Percentiles rank a stretch among this genome's conserved stretches.
phyloP scores from a whole-genome alignment of 2,797 vertebrate species.

The Rhinophrynus dorsalis region DNA sequence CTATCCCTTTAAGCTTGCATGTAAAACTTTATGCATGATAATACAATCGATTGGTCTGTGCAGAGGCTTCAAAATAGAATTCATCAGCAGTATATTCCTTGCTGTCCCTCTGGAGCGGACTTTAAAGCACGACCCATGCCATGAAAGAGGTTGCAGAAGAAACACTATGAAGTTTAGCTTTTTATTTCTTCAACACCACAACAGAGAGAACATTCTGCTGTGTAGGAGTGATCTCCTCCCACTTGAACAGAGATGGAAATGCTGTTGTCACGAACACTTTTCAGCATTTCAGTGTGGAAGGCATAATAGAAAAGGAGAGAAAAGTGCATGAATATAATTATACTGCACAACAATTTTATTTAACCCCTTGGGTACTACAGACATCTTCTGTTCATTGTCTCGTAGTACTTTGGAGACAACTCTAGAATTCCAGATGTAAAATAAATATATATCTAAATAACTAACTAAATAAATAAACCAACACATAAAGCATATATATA shows the following conservation, averaged over 20 bases:
- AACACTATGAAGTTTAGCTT: slow-evolving; percentile 64
- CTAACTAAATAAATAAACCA: too few relatives aligned
- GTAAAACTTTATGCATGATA: slow-evolving; percentile 43
- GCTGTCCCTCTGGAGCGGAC: slow-evolving; percentile 59
- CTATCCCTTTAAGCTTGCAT: too few relatives aligned
- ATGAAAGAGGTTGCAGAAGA: slow-evolving; percentile 60
- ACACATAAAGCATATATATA: background rate
- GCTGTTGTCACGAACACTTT: slow-evolving; percentile 72
- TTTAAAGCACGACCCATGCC: slow-evolving; percentile 59
- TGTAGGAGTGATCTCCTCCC: slow-evolving; percentile 70
- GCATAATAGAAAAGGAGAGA: slow-evolving; percentile 56
- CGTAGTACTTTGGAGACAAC: too few relatives aligned
- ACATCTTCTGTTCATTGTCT: too few relatives aligned
- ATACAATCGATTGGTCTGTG: slow-evolving; percentile 55
- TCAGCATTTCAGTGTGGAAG: slow-evolving; percentile 57
- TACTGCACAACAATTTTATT: too few relatives aligned
- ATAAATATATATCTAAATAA: background rate
- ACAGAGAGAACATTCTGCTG: slow-evolving; percentile 73
- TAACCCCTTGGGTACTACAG: too few relatives aligned
- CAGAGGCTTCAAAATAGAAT: slow-evolving; percentile 62
- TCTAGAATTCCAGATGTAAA: too few relatives aligned
- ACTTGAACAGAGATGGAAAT: slow-evolving; percentile 78
- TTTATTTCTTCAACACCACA: slow-evolving; percentile 68
- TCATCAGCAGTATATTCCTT: slow-evolving; percentile 58
- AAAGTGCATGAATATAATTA: background rate